Evolutionary conservation across 2,797 vertebrate species (phyloP).

Genomic region (Eleutherodactylus coqui): DNA sequence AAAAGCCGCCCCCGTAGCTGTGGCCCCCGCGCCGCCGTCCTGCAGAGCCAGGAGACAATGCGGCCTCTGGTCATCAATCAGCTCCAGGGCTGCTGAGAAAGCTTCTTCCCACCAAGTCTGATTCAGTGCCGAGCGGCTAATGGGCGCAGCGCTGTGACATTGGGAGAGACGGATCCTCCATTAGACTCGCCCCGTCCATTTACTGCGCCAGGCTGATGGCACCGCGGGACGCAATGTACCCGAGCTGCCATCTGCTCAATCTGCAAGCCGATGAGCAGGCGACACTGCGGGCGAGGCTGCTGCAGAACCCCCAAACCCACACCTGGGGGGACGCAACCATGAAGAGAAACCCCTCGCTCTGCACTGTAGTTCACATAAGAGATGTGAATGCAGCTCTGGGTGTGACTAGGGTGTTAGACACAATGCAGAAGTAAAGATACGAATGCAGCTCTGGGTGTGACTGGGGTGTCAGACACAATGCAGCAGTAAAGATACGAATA

Average conservation of each 20-base stretch:
- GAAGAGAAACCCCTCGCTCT: too few relatives aligned
- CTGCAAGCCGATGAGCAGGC: neutral
- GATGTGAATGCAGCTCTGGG: neutral
- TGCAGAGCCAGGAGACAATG: neutral
- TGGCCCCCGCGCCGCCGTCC: neutral
- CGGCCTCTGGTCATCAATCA: conserved; percentile 22
- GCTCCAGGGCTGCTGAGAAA: conserved; percentile 10
- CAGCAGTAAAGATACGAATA: too few relatives aligned
- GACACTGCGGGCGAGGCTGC: neutral
- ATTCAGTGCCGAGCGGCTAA: conserved; percentile 18
- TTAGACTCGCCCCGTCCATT: conserved; percentile 8
- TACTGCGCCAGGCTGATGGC: neutral
- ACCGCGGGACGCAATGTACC: neutral
- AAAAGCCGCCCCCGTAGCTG: conserved; percentile 4
- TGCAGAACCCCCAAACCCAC: neutral
- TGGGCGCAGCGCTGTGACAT: conserved; percentile 26
- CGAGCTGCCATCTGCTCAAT: neutral
- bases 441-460: too few relatives aligned
- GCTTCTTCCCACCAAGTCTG: conserved; percentile 21
- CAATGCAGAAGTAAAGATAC: too few relatives aligned
- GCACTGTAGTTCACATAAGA: neutral
- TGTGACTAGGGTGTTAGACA: neutral
- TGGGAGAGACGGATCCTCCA: conserved; percentile 37
- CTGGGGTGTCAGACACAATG: too few relatives aligned
- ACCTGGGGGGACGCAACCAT: neutral